phyloP scores from a whole-genome alignment of 53 echinoderm and acorn worm species.

The Astropecten irregularis region DNA sequence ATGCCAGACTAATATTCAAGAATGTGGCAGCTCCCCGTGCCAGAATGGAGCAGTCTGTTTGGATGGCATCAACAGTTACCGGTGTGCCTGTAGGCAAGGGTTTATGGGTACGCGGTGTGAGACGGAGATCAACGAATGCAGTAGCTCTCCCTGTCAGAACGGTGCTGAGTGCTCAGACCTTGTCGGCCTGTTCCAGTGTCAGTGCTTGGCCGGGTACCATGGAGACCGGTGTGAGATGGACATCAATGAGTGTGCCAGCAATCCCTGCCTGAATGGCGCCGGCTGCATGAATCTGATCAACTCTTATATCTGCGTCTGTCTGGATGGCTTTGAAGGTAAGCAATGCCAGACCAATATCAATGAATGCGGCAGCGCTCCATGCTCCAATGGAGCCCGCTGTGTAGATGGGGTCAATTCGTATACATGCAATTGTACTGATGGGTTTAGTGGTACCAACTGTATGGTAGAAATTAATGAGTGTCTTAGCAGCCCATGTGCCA shows the following conservation, averaged over 20 bases:
- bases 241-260: slow-evolving; percentile 62
- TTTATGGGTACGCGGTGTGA: slow-evolving; percentile 63
- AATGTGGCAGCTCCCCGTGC: slow-evolving; percentile 71
- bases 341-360: slow-evolving; percentile 49
- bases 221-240: slow-evolving; percentile 58
- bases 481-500: slow-evolving; percentile 60
- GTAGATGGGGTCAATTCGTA: slow-evolving; percentile 61
- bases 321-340: slow-evolving; percentile 53
- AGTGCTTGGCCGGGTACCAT: slow-evolving; percentile 54
- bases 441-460: slow-evolving; percentile 65
- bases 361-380: slow-evolving; percentile 67
- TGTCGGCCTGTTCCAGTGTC: slow-evolving; percentile 56
- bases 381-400: slow-evolving; percentile 65
- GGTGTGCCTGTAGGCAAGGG: slow-evolving; percentile 57
- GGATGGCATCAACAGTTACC: slow-evolving; percentile 64
- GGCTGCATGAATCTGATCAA: slow-evolving; percentile 63
- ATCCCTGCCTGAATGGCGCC: slow-evolving; percentile 48
- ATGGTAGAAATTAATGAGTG: slow-evolving; percentile 65
- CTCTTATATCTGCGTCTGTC: slow-evolving; percentile 56
- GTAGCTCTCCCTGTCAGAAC: slow-evolving; percentile 53
- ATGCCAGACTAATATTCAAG: slow-evolving; percentile 63
- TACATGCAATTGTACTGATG: slow-evolving; percentile 55
- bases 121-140: slow-evolving; percentile 64
- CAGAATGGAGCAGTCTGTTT: slow-evolving; percentile 58
- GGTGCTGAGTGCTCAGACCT: slow-evolving; percentile 56